A percentile compares a stretch with the other conserved stretches of the same genome.
These are phyloP conservation scores for Lepilemur septentrionalis DNA, from an alignment of 2,797 vertebrate species.

Conservation along the genomic window DNA sequence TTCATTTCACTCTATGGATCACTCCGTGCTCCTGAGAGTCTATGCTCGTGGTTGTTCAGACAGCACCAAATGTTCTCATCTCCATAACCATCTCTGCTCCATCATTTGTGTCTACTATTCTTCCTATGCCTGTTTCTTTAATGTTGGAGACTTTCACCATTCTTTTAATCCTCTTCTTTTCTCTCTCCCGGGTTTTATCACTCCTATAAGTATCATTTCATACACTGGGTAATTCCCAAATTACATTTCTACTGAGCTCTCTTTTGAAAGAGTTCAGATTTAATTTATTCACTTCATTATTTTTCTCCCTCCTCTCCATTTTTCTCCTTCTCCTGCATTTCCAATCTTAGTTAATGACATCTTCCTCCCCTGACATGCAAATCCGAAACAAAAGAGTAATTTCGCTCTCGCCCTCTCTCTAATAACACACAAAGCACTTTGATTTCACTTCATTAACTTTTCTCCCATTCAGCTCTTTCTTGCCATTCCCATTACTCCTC, in stretches of 20 bases:
- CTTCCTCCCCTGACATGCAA: neutral
- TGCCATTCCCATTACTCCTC: neutral
- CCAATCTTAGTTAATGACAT: neutral
- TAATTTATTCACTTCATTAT: neutral
- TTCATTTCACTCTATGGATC: no score
- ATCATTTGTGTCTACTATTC: neutral
- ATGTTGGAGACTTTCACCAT: neutral
- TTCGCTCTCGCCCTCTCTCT: neutral
- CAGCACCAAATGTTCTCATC: neutral
- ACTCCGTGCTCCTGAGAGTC: accelerated
- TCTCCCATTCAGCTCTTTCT: neutral
- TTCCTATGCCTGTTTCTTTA: neutral
- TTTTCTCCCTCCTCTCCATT: neutral
- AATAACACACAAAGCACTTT: neutral
- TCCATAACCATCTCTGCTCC: neutral
- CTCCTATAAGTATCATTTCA: neutral
- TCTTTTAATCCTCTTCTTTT: neutral
- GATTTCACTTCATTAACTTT: neutral
- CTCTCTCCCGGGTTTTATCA: neutral
- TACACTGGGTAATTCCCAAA: neutral
- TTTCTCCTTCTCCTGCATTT: neutral
- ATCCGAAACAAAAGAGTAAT: neutral
- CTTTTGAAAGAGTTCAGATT: neutral
- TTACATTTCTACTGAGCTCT: neutral
- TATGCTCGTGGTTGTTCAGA: neutral